A percentile compares a stretch with the other conserved stretches of the same genome.
Evolutionary conservation across 2,888 invertebrate genomes (phyloP).

Genomic region (Monochamus alternatus): DNA sequence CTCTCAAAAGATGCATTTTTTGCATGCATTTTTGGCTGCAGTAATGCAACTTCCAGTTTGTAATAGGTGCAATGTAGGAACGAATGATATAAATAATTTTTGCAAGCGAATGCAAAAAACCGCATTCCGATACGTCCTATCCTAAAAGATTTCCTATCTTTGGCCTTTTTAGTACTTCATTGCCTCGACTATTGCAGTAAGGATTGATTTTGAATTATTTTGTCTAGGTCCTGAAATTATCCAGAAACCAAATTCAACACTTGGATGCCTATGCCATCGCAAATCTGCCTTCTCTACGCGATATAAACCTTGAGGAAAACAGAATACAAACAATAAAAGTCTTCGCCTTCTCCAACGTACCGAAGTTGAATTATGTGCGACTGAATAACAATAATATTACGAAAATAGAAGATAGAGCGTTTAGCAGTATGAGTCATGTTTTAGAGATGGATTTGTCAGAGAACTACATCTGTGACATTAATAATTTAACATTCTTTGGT

Average conservation of each 20-base stretch:
- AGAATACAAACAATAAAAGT: constrained; percentile 82
- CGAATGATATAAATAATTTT: no score
- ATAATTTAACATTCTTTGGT: constrained; percentile 85
- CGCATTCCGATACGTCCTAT: no score
- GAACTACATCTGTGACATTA: constrained; percentile 83
- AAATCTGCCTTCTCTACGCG: constrained; percentile 80
- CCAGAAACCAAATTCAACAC: constrained; percentile 80
- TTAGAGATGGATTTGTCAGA: constrained; percentile 86
- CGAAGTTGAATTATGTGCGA: constrained; percentile 81
- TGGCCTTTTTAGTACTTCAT: no score
- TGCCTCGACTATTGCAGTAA: no score
- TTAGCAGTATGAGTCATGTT: constrained; percentile 81
- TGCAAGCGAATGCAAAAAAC: no score
- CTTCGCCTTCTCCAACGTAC: constrained; percentile 83
- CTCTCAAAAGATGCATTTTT: no score
- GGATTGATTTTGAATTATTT: constrained; percentile 59
- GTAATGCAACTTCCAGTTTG: no score
- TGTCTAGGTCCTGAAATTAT: constrained; percentile 78
- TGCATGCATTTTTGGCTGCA: no score
- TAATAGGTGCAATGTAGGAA: no score
- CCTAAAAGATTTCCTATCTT: no score
- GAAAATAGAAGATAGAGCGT: constrained; percentile 88
- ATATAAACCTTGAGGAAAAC: constrained; percentile 84
- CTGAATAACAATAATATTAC: constrained; percentile 91
- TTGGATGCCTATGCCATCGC: constrained; percentile 82